Percentiles rank a stretch among this genome's conserved stretches.
Conservation (phyloP, 1,140 invertebrate genomes). For the Drosophila carrolli region DNA sequence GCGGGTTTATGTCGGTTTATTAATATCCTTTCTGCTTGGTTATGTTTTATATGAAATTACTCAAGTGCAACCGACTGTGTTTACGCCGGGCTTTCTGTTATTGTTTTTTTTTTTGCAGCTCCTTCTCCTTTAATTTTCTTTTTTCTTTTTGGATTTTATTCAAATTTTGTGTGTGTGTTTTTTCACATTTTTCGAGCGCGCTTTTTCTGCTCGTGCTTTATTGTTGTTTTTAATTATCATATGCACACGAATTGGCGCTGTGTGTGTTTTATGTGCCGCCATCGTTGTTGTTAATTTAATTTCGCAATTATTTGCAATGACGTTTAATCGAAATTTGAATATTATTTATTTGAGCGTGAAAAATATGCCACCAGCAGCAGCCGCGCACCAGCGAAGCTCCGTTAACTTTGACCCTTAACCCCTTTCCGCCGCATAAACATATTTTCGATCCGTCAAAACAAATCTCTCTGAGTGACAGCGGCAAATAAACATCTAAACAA, state of each 20-base stretch:
- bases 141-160: conserved; percentile 27
- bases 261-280: conserved; percentile 21
- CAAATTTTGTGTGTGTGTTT: conserved; percentile 33
- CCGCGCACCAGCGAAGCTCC: conserved; percentile 1
- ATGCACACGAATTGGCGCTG: conserved; percentile 60
- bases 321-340: conserved; percentile 69
- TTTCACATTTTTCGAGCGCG: conserved; percentile 29
- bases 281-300: conserved; percentile 60
- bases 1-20: conserved; percentile 78
- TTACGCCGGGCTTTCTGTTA: conserved; percentile 56
- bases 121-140: conserved; percentile 29
- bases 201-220: conserved; percentile 33
- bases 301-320: conserved; percentile 73
- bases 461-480: conserved; percentile 5
- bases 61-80: conserved; percentile 82
- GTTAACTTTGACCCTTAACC: conserved; percentile 21
- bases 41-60: conserved; percentile 84
- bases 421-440: conserved; percentile 2
- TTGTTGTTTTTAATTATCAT: conserved; percentile 72
- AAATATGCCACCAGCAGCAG: conserved; percentile 27
- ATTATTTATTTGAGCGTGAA: conserved; percentile 70
- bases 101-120: conserved; percentile 18
- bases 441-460: conserved; percentile 18
- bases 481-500: conserved; percentile 53
- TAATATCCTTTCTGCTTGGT: conserved; percentile 83